Evolutionary conservation across 2,888 invertebrate species (phyloP).

Genomic region (Mycalesis mineus): DNA sequence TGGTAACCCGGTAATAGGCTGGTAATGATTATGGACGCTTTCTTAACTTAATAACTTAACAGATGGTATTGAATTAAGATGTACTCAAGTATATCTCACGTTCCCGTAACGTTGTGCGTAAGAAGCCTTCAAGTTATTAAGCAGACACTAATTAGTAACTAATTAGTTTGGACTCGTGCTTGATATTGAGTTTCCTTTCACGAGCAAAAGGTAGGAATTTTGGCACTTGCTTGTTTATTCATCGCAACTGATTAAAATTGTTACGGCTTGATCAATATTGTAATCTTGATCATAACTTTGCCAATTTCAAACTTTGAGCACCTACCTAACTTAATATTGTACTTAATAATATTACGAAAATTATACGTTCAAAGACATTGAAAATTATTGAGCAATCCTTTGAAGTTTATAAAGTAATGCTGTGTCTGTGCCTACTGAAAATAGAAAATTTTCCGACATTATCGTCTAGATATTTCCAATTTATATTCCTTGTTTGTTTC

Average conservation of each 20-base stretch:
- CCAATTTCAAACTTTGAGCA: conserved; percentile 2
- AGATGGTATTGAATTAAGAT: not conserved
- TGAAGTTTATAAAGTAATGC: not conserved
- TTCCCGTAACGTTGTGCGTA: not conserved
- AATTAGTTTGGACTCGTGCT: not conserved
- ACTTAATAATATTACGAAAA: not conserved
- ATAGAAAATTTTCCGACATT: not conserved
- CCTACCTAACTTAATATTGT: conserved; percentile 1
- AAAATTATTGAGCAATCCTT: not conserved
- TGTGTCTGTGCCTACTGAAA: no score
- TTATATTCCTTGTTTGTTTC: no score
- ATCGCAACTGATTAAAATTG: conserved; percentile 3
- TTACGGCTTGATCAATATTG: not conserved
- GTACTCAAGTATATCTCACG: not conserved
- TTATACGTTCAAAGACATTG: not conserved
- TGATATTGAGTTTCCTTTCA: not conserved
- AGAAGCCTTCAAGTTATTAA: not conserved
- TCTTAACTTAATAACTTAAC: not conserved
- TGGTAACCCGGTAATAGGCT: no score
- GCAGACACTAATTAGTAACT: not conserved
- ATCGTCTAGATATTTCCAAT: no score
- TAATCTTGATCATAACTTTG: conserved; percentile 3
- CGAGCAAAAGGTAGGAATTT: not conserved
- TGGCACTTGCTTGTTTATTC: not conserved
- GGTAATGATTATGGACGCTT: not conserved